Base-by-base conservation (phyloP, 1,140 invertebrate species). In the Micrasema minimum region DNA sequence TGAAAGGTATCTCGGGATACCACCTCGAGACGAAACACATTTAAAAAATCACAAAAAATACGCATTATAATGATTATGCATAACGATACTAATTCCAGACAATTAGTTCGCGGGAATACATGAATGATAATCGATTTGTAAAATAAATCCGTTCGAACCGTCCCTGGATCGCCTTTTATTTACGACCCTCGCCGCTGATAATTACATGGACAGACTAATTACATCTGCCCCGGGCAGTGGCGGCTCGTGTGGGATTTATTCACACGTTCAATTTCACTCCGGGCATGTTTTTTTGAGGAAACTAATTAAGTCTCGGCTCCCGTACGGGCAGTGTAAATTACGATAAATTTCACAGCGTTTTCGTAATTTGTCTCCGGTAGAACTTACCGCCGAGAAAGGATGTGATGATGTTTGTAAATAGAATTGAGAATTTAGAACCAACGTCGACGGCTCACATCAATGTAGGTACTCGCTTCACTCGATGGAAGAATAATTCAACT, bases 261-360 rank as follows among this genome's bases (percentile, higher is more conserved):
- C 59, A 64, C 59, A 64, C 59, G 59, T 64, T 64, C 59, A 46
- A 64, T 64, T 45, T 26, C 59, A 64, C 59, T 64, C 41, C 11
- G 22, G 59, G 59, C 41, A 59, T 46, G 23, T 64, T 64, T 64
- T 64, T 64, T 61, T 64, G 50, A 62, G 53, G 57, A 72, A 72
- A 72, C 55, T 72, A 72, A 72, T 72, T 72, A 72, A 72, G 66
- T 43, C 57, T 26, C 59, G 66, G 71, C 71, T 72, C 71, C 71
- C 65, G 71, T 72, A 67, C 57, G 26, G 26, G 3, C 26, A 64
- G 71, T 61, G 64, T 67, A 67, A 67, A 72, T 72, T 67, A 67
- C 55, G 43, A 53, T 66, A 55, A 35, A 22, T 64, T 64, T 64
- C 59, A 64, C 59, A 64, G 59, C 43, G 45, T 64, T 64, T 64